Conservation (phyloP, 2,113 vertebrate species). For the Lathamus discolor region DNA sequence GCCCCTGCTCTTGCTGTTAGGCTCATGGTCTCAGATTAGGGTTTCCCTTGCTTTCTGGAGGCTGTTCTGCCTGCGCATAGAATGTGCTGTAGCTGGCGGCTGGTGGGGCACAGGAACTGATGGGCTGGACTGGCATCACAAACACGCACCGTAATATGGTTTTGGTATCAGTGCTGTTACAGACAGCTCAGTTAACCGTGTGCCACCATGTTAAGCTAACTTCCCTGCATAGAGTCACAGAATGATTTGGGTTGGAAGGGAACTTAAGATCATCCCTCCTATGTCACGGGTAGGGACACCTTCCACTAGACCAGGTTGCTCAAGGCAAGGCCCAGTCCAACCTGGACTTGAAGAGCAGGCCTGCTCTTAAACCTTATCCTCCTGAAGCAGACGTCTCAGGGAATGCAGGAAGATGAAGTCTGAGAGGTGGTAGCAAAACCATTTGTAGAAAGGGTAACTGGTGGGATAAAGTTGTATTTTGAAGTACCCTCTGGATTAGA, state of each 20-base stretch:
- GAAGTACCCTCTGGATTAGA: not conserved
- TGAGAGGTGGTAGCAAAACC: not conserved
- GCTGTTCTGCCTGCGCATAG: not conserved
- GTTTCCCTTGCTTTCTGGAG: not conserved
- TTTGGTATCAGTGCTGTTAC: not conserved
- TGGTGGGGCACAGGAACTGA: not conserved
- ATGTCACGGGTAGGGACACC: too few species aligned
- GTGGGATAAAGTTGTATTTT: not conserved
- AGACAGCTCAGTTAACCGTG: not conserved
- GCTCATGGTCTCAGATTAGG: not conserved
- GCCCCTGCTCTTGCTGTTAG: not conserved
- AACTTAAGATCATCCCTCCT: not conserved
- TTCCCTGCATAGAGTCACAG: not conserved
- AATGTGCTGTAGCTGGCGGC: not conserved
- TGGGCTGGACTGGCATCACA: not conserved
- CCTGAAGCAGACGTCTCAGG: not conserved
- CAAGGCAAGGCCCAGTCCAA: not conserved
- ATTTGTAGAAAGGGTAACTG: not conserved
- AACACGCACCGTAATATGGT: accelerated
- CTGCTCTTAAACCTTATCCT: not conserved
- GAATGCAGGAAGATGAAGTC: not conserved
- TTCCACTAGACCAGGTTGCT: not conserved
- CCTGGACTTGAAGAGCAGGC: not conserved
- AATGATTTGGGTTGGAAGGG: not conserved
- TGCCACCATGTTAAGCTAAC: not conserved